A percentile compares a stretch with the other conserved stretches of the same genome.
Evolutionary conservation across 2,888 invertebrate species (phyloP).

Genomic region (Stegana nigrithorax): DNA sequence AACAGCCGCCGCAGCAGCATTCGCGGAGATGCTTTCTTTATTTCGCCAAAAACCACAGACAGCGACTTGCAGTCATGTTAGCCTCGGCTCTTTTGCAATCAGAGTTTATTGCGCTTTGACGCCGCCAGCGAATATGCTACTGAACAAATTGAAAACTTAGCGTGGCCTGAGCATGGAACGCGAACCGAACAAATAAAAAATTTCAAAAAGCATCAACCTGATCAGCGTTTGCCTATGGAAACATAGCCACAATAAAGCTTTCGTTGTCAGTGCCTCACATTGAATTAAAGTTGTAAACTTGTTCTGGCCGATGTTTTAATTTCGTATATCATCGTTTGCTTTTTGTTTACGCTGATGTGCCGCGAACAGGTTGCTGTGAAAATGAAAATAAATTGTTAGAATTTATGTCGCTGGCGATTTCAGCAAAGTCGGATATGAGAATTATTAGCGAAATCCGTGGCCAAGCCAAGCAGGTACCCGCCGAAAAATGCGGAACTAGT

Average conservation of each 20-base stretch:
- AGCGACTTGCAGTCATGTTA: background rate
- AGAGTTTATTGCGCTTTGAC: constrained; percentile 23
- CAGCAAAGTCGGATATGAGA: too few species aligned
- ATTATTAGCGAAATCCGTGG: background rate
- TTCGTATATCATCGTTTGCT: background rate
- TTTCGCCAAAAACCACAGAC: too few species aligned
- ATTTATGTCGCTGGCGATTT: background rate
- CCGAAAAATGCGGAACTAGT: background rate
- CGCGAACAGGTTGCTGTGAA: background rate
- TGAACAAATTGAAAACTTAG: constrained; percentile 14
- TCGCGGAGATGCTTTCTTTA: too few species aligned
- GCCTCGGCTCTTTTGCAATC: background rate
- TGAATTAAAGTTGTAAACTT: background rate
- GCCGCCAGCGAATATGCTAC: constrained; percentile 9
- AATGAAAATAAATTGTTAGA: background rate
- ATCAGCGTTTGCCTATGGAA: background rate
- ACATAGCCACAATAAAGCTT: background rate
- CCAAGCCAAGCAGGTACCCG: background rate
- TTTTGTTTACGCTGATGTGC: background rate
- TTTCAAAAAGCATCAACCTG: background rate
- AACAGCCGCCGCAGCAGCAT: background rate
- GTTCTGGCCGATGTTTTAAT: background rate
- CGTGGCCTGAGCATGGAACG: background rate
- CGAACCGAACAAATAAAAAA: background rate
- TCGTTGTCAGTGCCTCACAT: background rate